Conservation (phyloP, 1,140 invertebrate genomes). For the Centruroides sculpturatus region DNA sequence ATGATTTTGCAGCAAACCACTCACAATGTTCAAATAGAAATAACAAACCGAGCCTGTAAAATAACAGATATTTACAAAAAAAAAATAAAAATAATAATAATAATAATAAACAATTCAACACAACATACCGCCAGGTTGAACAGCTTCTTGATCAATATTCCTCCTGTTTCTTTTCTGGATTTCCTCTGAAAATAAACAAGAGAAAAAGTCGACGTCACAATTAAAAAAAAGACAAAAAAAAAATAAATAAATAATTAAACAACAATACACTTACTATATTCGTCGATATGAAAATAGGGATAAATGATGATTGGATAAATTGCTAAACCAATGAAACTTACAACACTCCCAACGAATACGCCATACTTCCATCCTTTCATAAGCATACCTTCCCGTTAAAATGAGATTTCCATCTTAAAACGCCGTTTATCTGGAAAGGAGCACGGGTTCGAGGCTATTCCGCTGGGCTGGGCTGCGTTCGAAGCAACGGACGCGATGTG, state of each 20-base stretch:
- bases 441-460: too few species aligned
- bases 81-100: too few species aligned
- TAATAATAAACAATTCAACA: too few species aligned
- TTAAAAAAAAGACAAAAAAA: not conserved
- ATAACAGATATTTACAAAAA: too few species aligned
- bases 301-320: constrained; percentile 46
- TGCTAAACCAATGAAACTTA: constrained; percentile 38
- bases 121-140: constrained; percentile 47
- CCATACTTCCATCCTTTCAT: constrained; percentile 42
- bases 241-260: constrained; percentile 1
- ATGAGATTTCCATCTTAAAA: too few species aligned
- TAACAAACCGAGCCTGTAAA: too few species aligned
- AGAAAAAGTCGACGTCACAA: constrained; percentile 8
- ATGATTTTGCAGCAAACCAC: too few species aligned
- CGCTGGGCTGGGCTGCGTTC: not conserved
- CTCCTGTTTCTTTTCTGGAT: constrained; percentile 37
- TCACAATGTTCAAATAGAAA: too few species aligned
- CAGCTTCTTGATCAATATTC: constrained; percentile 43
- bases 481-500: not conserved
- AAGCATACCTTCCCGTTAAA: not conserved
- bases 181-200: constrained; percentile 36
- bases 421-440: too few species aligned
- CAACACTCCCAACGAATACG: constrained; percentile 39
- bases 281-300: constrained; percentile 46
- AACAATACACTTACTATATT: constrained; percentile 37